Evolutionary conservation across 2,888 invertebrate genomes (phyloP).

Genomic region (Thelaira solivaga): DNA sequence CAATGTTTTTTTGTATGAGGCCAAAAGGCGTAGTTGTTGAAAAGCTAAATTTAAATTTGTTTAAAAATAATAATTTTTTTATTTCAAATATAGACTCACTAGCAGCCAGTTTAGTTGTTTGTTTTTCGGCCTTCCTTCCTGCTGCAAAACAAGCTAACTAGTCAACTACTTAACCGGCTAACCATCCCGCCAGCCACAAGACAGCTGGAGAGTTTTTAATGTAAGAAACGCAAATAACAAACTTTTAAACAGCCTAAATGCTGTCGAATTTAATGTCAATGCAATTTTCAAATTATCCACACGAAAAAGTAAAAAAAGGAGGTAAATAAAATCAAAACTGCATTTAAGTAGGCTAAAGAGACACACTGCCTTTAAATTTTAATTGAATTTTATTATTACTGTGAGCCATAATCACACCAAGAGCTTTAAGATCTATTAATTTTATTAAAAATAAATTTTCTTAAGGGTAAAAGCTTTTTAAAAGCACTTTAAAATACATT

Average conservation of each 20-base stretch:
- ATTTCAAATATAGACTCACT: background rate
- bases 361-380: background rate
- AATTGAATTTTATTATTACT: no score
- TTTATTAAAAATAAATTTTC: no score
- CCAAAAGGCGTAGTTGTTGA: slow-evolving; percentile 58
- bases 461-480: no score
- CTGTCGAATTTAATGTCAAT: slow-evolving; percentile 61
- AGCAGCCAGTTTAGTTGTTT: background rate
- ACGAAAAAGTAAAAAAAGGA: background rate
- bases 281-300: slow-evolving; percentile 55
- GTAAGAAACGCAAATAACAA: slow-evolving; percentile 26
- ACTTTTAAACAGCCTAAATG: slow-evolving; percentile 60
- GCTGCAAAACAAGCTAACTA: background rate
- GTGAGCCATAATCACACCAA: no score
- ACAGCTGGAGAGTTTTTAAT: slow-evolving; percentile 41
- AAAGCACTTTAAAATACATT: no score
- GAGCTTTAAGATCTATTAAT: no score
- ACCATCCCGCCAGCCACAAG: slow-evolving; percentile 6
- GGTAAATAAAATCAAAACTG: background rate
- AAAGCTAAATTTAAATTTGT: slow-evolving; percentile 46
- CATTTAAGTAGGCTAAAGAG: background rate
- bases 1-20: slow-evolving; percentile 29
- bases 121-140: slow-evolving; percentile 31
- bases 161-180: slow-evolving; percentile 18
- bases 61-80: background rate